phyloP scores from a whole-genome alignment of 1,140 invertebrate species.

The Ooceraea biroi region DNA sequence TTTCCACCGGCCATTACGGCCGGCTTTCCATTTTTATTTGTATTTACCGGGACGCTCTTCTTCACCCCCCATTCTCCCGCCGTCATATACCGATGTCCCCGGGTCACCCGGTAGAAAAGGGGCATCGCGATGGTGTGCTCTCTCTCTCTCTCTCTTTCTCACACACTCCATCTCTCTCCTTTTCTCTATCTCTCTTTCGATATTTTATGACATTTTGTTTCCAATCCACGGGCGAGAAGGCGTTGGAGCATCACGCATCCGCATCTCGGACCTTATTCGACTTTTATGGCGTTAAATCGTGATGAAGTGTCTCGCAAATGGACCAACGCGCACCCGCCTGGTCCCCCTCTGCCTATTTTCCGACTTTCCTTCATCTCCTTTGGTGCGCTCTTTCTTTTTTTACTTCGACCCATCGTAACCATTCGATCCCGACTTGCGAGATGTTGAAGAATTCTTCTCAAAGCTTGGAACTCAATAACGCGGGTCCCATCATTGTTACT shows the following conservation, averaged over 20 bases:
- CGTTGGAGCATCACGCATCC: constrained; percentile 65
- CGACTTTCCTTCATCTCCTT: background rate
- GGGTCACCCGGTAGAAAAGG: constrained; percentile 56
- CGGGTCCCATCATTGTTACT: background rate
- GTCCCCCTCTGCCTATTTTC: constrained; percentile 3
- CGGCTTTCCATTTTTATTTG: constrained; percentile 85
- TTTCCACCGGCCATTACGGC: constrained; percentile 81
- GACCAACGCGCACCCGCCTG: background rate
- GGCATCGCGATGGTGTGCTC: background rate
- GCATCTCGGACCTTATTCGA: constrained; percentile 75
- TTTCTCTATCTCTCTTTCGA: constrained; percentile 17
- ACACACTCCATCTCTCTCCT: no score
- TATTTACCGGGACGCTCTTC: constrained; percentile 72
- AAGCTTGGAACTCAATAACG: background rate
- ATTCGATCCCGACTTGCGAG: background rate
- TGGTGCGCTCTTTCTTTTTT: background rate
- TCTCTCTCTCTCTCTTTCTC: background rate
- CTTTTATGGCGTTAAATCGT: constrained; percentile 79
- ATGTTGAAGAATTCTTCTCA: constrained; percentile 1
- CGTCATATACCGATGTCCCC: constrained; percentile 39
- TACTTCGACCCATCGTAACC: constrained; percentile 2
- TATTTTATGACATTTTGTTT: constrained; percentile 83
- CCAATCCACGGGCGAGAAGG: constrained; percentile 74
- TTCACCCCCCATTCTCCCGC: background rate
- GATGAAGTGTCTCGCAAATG: constrained; percentile 73